Base-by-base conservation (phyloP, 2,797 vertebrate genomes). In the Australoheros facetus region DNA sequence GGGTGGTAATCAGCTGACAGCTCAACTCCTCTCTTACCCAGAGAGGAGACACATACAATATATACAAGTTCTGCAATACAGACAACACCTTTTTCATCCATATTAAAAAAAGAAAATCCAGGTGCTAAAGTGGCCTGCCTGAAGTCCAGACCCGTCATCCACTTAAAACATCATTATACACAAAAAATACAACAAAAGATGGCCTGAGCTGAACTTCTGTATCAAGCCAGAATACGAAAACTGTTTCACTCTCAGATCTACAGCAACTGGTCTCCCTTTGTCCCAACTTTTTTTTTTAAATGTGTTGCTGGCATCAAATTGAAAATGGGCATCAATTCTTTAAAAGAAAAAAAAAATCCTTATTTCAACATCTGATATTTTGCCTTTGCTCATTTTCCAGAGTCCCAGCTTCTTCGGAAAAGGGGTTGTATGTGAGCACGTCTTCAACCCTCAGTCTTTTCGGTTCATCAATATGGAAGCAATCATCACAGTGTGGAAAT, bases 401-500 rank as follows among this genome's bases (percentile, higher is more conserved):
- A 3, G 26, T 69, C 30, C 1, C 23, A 69, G 26, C 17, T 51
- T 69, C 42, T 51, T 69, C 5, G 16, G 42, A 69, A 51, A 51
- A 30, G 6, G 42, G 16, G 0, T 45, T n/a, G 62, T 8, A 30
- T 1, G 8, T 19, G 26, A 51, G 64, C 5, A 30, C 26, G 5
- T 69, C 64, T 51, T 51, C 42, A 37, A 69, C 26, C 26, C 26
- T 13, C 42, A 30, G 5, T 13, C 23, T 48, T 39, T 48, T 28
- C 21, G n/a, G 23, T 39, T 30, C 21, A 1, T 72, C 56, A 34
- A 51, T 53, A 55, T 8, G 0, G 42, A 11, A 34, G 54, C 28
- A 3, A 78, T 79, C 30, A 21, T 3, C 17, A 42, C 39, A 56
- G 56, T 8, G 5, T 26, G 26, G 16, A 73, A 72, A 81, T 88